Evolutionary conservation across 1,140 invertebrate species (phyloP), one percentile per base, ranked within the genome.

Genomic region (Planococcus citri): DNA sequence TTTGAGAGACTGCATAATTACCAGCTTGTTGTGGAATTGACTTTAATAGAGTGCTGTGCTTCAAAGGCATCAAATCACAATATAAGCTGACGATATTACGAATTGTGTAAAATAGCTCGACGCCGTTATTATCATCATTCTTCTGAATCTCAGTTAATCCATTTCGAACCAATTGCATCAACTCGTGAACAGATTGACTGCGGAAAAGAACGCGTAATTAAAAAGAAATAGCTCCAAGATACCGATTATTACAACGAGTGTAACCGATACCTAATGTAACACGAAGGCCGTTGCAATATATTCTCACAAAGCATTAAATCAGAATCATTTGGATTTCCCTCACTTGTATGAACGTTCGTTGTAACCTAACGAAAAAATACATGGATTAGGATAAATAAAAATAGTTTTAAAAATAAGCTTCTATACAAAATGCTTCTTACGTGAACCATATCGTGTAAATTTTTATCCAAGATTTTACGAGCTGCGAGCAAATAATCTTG

Each of bases 21-120:
- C 88, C 88, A 74, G 88, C 83, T 82, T 92, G 88, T 75, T 94
- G 90, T 14, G 92, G 92, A 74, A 94, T 87, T 6, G 84, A 89
- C 75, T 88, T 83, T 27, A 95, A 80, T 73, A 87, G 85, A 73
- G 88, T 85, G 75, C 87, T 85, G 78, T 95, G 92, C 75, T 88
- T 83, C 71, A 86, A 84, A 0, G 89, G 88, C 21, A 92, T 85
- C 67, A 91, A 83, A 69, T 82, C 83, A 60, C 85, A 84, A 77
- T 93, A 96, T 70, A 90, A 80, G 74, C 89, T 87, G 74, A 94
- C 85, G 73, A 94, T 86, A 73, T 88, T 85, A 64, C 87, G 79
- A 12, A 85, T 84, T 25, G 86, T 85, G 73, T 84, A 85, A 76
- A 92, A 88, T 37, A 91, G 79, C 73, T 84, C 83, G 24, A 82